phyloP scores from a whole-genome alignment of 2,113 vertebrate genomes.

The Gallinago undulata region DNA sequence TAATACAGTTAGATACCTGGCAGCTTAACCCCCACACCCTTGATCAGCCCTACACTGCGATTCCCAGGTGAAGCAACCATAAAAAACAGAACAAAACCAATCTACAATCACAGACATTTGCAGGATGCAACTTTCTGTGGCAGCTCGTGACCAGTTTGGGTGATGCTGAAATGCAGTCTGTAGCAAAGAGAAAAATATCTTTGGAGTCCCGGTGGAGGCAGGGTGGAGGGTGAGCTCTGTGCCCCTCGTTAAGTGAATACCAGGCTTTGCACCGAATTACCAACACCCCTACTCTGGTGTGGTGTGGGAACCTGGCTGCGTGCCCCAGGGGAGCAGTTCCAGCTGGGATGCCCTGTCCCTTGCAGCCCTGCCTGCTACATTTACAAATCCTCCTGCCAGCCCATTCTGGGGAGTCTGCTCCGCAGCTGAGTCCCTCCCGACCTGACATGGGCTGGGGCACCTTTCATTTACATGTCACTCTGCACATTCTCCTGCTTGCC shows the following conservation, averaged over 20 bases:
- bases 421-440: not conserved
- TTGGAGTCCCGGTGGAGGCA: not conserved
- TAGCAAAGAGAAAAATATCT: not conserved
- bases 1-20: not conserved
- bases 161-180: not conserved
- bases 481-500: slow-evolving; percentile 26
- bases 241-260: not conserved
- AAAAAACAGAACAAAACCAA: not conserved
- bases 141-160: not conserved
- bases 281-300: rapidly evolving
- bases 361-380: not conserved
- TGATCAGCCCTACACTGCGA: not conserved
- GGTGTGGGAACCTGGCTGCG: rapidly evolving
- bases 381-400: not conserved
- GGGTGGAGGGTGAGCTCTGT: not conserved
- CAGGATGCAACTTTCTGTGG: not conserved
- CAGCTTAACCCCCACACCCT: not conserved
- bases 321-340: not conserved
- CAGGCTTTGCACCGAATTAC: not conserved
- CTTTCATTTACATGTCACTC: slow-evolving; percentile 53
- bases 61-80: not conserved
- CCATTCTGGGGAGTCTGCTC: not conserved
- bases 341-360: not conserved
- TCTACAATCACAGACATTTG: not conserved
- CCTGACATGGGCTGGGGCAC: not conserved